Percentiles rank a stretch among this genome's conserved stretches.
These are phyloP conservation scores for Conomelus anceps DNA, from an alignment of 2,888 invertebrate genomes.

Conservation along the genomic window DNA sequence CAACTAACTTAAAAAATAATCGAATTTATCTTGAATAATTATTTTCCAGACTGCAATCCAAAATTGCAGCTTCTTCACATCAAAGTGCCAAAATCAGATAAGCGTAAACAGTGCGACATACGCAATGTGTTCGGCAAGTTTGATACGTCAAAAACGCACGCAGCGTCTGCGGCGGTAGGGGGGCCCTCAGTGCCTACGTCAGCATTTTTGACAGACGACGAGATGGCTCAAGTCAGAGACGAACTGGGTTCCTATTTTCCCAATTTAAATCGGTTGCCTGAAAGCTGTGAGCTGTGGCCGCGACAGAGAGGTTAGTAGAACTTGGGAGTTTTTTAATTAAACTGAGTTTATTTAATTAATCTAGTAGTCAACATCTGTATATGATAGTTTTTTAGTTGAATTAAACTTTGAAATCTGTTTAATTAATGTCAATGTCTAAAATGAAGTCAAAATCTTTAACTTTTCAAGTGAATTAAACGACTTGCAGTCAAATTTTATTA, in stretches of 20 bases:
- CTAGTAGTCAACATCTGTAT: too few relatives aligned
- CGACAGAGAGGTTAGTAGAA: constrained; percentile 25
- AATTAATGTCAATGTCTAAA: too few relatives aligned
- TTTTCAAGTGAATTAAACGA: too few relatives aligned
- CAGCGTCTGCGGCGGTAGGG: not conserved
- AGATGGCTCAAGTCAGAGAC: constrained; percentile 22
- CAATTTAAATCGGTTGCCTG: constrained; percentile 23
- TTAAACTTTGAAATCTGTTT: too few relatives aligned
- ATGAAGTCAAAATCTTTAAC: too few relatives aligned
- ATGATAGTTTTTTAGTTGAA: too few relatives aligned
- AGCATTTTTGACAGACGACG: constrained; percentile 16
- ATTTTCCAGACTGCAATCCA: constrained; percentile 27
- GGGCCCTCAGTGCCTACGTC: constrained; percentile 1
- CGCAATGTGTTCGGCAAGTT: constrained; percentile 26
- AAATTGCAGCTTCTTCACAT: constrained; percentile 30
- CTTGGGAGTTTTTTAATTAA: not conserved
- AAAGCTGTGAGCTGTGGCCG: constrained; percentile 26
- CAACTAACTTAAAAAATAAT: too few relatives aligned
- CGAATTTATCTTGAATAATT: too few relatives aligned
- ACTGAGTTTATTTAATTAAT: too few relatives aligned
- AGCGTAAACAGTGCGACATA: constrained; percentile 31
- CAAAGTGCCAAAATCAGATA: constrained; percentile 25
- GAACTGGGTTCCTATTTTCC: constrained; percentile 23
- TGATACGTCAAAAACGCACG: not conserved
- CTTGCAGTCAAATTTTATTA: too few relatives aligned